Base-by-base conservation (phyloP, 2,888 invertebrate species). In the Protodeltote pygarga region DNA sequence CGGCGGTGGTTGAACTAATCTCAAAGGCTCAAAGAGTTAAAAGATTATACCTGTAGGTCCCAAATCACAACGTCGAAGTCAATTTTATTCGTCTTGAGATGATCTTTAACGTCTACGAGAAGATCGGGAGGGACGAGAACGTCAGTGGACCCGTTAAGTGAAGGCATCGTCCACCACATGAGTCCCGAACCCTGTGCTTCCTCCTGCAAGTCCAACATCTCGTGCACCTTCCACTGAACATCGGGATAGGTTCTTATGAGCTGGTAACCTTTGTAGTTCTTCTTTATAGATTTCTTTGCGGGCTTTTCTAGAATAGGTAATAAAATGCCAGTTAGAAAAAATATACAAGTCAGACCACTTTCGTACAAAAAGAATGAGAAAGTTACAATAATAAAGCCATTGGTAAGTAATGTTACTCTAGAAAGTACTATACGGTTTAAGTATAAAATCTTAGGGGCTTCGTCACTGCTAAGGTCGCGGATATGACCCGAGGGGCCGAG, bases 71-170 rank as follows among this genome's bases (percentile, higher is more conserved):
- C 93, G 57, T 94, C 93, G 59, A 93, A 95, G 33, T 94, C 93
- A 19, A 96, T 94, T 25, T 93, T 92, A 50, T 93, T 92, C 8
- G 94, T 93, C 45, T 93, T 93, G 3, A 96, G 84, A 70, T 93
- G 93, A 25, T 93, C 92, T 68, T 93, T 94, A 2, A 95, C 85
- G 40, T 94, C 93, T 2, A 75, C 76, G 2, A 94, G 83, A 41
- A 95, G 89, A 49, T 94, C 93, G 1, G 96, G 95, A 0, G 96
- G 94, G 6, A 97, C 94, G 33, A 97, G 92, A 3, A 97, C 87
- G 74, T 97, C 97, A 0, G 95, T 94, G 3, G 94, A 89, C 3
- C 93, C 85, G 39, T 92, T 92, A 3, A 92, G 70, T 0, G 92
- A 86, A 0, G 92, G 92, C 11, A 79, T 50, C 0, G 92, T 87